Base-by-base conservation (phyloP, 2,888 invertebrate genomes). In the Ferdinandea cuprea region DNA sequence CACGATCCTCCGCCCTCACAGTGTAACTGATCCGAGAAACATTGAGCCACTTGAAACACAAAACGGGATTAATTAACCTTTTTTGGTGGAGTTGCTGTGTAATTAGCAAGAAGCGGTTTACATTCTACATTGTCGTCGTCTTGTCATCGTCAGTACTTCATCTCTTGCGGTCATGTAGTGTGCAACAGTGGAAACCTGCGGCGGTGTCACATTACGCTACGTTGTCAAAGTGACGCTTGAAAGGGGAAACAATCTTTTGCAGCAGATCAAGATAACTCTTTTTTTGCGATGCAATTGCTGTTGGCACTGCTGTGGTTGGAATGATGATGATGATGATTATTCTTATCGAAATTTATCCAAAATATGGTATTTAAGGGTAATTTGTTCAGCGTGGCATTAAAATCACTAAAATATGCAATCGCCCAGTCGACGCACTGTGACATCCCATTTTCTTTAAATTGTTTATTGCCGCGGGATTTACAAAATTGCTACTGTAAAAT, bases 51-150 rank as follows among this genome's bases (percentile, higher is more conserved):
- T 30, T 21, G 65, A 17, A 54, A 32, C 73, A 30, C 54, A 63
- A 80, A 80, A 63, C 80, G 71, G 81, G 77, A 71, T 81, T 81
- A 81, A 81, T 77, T 77, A 81, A 71, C 77, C 71, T 77, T 77
- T 65, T 52, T 71, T 77, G 28, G 65, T 30, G 32, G 68, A 37
- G 68, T 83, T 78, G 56, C 15, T 13, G 35, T 63, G 72, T 78
- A 83, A 83, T 83, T 83, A 83, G 78, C 68, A 48, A 78, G 61
- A 83, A 72, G 68, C 50, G 71, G 42, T 17, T 68, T 68, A 58
- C 63, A 52, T 19, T 19, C 8, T n/a, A n/a, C n/a, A n/a, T n/a
- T n/a, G n/a, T n/a, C n/a, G n/a, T n/a, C n/a, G n/a, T n/a, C n/a
- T n/a, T n/a, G n/a, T n/a, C n/a, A n/a, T 30, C 63, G 66, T 72